phyloP scores from a whole-genome alignment of 2,888 invertebrate genomes.

The Dione vanillae region DNA sequence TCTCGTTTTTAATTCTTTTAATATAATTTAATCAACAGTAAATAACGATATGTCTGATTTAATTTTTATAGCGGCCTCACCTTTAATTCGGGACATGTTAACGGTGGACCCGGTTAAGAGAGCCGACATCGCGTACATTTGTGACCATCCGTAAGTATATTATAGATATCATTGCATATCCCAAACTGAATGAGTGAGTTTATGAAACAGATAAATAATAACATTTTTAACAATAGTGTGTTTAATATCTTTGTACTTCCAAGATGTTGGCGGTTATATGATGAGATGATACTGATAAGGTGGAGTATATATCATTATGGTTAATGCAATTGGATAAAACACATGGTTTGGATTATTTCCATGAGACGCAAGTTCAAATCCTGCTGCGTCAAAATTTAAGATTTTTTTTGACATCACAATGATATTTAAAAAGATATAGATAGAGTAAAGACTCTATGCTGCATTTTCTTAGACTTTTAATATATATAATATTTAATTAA shows the following conservation, averaged over 20 bases:
- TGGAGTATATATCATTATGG: neutral
- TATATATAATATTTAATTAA: too few relatives aligned
- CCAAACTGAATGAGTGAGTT: neutral
- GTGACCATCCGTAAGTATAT: conserved; percentile 91
- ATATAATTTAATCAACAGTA: neutral
- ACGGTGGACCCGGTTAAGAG: conserved; percentile 95
- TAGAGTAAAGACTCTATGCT: too few relatives aligned
- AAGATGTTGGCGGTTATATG: neutral
- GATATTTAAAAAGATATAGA: too few relatives aligned
- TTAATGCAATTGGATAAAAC: neutral
- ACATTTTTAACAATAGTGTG: neutral
- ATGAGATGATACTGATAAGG: neutral
- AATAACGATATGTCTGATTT: conserved; percentile 8
- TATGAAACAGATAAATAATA: neutral
- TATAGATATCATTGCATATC: neutral
- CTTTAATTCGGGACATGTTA: conserved; percentile 96
- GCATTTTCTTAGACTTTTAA: too few relatives aligned
- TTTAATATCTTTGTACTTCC: neutral
- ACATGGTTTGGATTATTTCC: too few relatives aligned
- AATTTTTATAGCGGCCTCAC: conserved; percentile 90
- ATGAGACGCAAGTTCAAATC: too few relatives aligned
- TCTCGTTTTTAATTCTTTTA: too few relatives aligned
- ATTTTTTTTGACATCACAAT: too few relatives aligned
- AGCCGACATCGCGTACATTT: conserved; percentile 96
- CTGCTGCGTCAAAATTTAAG: too few relatives aligned